These are phyloP conservation scores for Tortrix viridana DNA, from an alignment of 2,888 invertebrate genomes.

Conservation along the genomic window DNA sequence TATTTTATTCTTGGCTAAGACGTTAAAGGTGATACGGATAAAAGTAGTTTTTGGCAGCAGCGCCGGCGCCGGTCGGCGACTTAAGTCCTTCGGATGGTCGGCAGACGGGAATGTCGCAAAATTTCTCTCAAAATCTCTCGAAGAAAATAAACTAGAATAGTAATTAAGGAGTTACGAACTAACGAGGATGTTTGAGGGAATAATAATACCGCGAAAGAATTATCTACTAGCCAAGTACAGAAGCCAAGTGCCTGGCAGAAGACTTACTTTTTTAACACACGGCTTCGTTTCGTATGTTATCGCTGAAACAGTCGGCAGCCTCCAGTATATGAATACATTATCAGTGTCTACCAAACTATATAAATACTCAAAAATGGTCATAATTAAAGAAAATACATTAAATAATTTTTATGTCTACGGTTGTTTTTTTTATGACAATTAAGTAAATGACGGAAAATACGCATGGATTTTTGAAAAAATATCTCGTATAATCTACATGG, in stretches of 20 bases:
- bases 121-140: constrained; percentile 9
- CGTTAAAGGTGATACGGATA: constrained; percentile 27
- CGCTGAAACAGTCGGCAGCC: constrained; percentile 43
- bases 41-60: constrained; percentile 29
- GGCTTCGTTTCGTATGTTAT: constrained; percentile 59
- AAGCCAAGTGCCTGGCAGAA: neutral
- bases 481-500: constrained; percentile 64
- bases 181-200: too few relatives aligned
- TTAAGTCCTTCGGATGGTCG: constrained; percentile 9
- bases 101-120: neutral
- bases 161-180: too few relatives aligned
- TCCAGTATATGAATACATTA: constrained; percentile 45
- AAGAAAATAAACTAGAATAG: neutral
- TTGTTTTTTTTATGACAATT: constrained; percentile 43
- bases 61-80: constrained; percentile 3
- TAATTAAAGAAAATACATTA: constrained; percentile 69
- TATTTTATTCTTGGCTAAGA: constrained; percentile 14
- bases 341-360: constrained; percentile 52
- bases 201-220: too few relatives aligned
- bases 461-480: constrained; percentile 67
- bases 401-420: constrained; percentile 45
- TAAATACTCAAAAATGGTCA: constrained; percentile 71
- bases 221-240: too few relatives aligned
- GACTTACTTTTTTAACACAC: constrained; percentile 62
- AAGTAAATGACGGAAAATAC: constrained; percentile 51